phyloP scores from a whole-genome alignment of 2,113 vertebrate species.

The Muntiacus muntjak region DNA sequence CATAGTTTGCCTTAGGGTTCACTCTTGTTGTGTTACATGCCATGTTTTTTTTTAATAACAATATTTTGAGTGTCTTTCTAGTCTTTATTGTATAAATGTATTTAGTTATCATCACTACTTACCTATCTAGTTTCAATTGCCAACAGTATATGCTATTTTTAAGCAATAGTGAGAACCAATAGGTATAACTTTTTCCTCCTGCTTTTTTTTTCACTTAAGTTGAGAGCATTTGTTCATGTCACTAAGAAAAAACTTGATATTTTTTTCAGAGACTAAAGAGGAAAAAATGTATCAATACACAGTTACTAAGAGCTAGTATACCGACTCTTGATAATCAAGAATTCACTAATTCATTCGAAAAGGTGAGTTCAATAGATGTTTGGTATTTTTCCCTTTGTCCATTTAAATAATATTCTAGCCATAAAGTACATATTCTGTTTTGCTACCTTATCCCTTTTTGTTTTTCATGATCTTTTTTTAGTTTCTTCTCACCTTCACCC shows the following conservation, averaged over 20 bases:
- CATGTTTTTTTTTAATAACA: neutral
- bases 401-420: neutral
- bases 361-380: conserved; percentile 61
- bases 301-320: conserved; percentile 74
- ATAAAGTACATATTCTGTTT: neutral
- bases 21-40: neutral
- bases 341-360: conserved; percentile 65
- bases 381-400: neutral
- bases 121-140: neutral
- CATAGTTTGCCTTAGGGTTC: neutral
- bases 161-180: neutral
- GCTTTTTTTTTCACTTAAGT: neutral
- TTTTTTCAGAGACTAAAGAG: conserved; percentile 58
- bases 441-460: neutral
- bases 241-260: neutral
- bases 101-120: neutral
- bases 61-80: neutral
- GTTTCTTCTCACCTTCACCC: neutral
- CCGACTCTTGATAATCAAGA: conserved; percentile 74
- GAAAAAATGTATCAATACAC: conserved; percentile 69
- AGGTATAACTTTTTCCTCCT: neutral
- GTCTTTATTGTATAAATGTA: neutral
- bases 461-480: neutral
- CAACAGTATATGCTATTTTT: neutral
- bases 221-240: neutral